Conservation (phyloP, 2,797 vertebrate species). For the Danio albolineatus region DNA sequence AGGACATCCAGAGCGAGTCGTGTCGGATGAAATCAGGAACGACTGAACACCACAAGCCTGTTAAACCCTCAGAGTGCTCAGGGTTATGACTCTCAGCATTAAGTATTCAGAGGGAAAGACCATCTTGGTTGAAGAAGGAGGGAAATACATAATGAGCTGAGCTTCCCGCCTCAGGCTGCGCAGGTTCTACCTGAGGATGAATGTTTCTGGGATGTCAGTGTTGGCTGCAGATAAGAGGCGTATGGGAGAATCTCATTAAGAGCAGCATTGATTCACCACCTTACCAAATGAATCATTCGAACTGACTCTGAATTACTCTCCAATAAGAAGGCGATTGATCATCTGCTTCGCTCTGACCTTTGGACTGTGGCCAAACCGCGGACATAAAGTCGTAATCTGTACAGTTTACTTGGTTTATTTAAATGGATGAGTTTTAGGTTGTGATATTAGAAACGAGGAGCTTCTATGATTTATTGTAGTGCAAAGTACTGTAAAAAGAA, state of each 20-base stretch:
- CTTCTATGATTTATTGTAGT: slow-evolving; percentile 14
- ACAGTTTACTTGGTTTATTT: slow-evolving; percentile 44
- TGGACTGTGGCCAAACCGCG: slow-evolving; percentile 53
- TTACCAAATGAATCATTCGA: slow-evolving; percentile 76
- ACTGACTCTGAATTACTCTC: slow-evolving; percentile 79
- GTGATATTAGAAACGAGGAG: background rate
- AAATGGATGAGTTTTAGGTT: slow-evolving; percentile 37
- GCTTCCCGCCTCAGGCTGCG: slow-evolving; percentile 33
- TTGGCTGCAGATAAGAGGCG: slow-evolving; percentile 74
- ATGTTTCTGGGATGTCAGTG: slow-evolving; percentile 71
- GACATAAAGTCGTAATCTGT: slow-evolving; percentile 42
- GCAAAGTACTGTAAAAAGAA: slow-evolving; percentile 1
- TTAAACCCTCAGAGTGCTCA: slow-evolving; percentile 50
- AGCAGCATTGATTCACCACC: slow-evolving; percentile 70
- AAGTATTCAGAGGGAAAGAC: slow-evolving; percentile 47
- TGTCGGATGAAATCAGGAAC: background rate
- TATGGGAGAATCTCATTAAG: slow-evolving; percentile 78
- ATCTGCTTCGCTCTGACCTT: slow-evolving; percentile 74
- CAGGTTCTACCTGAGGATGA: slow-evolving; percentile 64
- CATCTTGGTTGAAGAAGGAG: slow-evolving; percentile 24
- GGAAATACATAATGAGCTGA: slow-evolving; percentile 41
- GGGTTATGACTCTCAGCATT: slow-evolving; percentile 52
- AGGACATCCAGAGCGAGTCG: background rate
- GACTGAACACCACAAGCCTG: background rate
- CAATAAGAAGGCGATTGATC: slow-evolving; percentile 80